A percentile compares a stretch with the other conserved stretches of the same genome.
Evolutionary conservation across 2,113 vertebrate species (phyloP).

Genomic region (Rallus limicola): DNA sequence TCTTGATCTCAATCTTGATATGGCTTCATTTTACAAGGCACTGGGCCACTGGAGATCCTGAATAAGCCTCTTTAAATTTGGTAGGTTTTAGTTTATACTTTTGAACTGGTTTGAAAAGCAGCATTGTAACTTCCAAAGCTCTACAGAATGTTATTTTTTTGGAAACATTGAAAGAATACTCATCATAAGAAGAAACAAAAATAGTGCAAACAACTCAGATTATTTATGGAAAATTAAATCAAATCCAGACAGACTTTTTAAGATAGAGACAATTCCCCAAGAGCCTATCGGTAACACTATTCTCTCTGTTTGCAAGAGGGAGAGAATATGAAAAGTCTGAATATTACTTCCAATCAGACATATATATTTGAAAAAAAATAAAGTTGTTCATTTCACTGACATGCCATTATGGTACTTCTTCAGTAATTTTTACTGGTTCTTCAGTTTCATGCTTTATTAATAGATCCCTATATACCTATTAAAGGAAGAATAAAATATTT

Average conservation of each 20-base stretch:
- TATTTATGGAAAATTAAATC: background rate
- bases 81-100: background rate
- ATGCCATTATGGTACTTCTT: background rate
- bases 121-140: background rate
- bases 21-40: background rate
- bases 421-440: background rate
- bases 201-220: background rate
- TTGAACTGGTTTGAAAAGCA: background rate
- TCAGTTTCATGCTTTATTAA: background rate
- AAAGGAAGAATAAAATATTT: constrained; percentile 1
- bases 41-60: background rate
- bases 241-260: background rate
- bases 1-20: background rate
- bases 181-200: background rate
- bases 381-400: background rate
- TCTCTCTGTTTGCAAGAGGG: background rate
- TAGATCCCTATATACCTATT: background rate
- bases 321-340: background rate
- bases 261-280: too few relatives aligned
- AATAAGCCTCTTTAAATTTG: background rate
- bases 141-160: background rate
- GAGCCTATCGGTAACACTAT: accelerated
- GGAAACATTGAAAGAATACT: background rate
- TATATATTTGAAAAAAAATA: background rate
- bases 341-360: background rate